Evolutionary conservation across 1,140 invertebrate species (phyloP).

Genomic region (Tribolium madens): DNA sequence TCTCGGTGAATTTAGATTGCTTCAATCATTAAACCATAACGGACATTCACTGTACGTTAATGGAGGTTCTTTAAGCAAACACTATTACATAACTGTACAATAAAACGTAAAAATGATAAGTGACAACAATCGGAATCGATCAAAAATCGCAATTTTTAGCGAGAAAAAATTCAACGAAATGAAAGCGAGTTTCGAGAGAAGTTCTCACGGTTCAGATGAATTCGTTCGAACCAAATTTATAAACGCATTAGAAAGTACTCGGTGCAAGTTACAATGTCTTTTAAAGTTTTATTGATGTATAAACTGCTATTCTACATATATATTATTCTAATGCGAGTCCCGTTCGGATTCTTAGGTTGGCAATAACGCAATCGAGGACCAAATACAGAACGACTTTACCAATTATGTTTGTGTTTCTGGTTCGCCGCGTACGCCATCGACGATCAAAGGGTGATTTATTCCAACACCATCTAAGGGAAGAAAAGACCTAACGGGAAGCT

Average conservation of each 20-base stretch:
- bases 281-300: slow-evolving; percentile 23
- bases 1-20: background rate
- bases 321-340: slow-evolving; percentile 9
- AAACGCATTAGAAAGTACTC: slow-evolving; percentile 36
- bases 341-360: background rate
- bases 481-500: background rate
- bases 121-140: background rate
- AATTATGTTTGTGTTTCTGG: slow-evolving; percentile 20
- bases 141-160: background rate
- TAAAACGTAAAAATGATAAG: background rate
- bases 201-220: slow-evolving; percentile 36
- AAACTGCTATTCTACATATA: slow-evolving; percentile 24
- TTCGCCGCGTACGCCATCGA: slow-evolving; percentile 10
- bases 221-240: slow-evolving; percentile 37
- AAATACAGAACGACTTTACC: slow-evolving; percentile 8
- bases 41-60: background rate
- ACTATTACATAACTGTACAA: background rate
- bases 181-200: slow-evolving; percentile 18
- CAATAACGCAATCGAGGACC: slow-evolving; percentile 6
- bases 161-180: background rate
- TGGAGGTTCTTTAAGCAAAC: background rate
- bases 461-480: background rate
- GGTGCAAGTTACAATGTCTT: slow-evolving; percentile 35
- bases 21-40: background rate
- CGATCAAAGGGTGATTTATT: slow-evolving; percentile 6